Evolutionary conservation across 2,797 vertebrate genomes (phyloP), one percentile per base, ranked within the genome.

Genomic region (Lutjanus argentimaculatus): DNA sequence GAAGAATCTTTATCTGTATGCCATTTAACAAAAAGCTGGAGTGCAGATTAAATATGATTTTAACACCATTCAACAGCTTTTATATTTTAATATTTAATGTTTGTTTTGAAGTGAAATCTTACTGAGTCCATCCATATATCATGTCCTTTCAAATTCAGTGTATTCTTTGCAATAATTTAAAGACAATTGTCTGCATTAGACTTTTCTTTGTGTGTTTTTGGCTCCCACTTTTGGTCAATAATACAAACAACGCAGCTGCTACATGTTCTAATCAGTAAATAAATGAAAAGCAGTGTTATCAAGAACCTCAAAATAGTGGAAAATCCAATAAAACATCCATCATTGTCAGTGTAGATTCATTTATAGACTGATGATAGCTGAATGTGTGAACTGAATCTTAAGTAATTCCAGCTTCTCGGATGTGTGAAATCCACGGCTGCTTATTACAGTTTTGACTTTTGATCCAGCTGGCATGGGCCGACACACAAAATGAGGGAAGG

Each of bases 251-350:
- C 0, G 8, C 51, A 63, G 12, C 17, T 25, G 16, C 8, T 19
- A 13, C 21, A 63, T 70, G 43, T 21, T 19, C 6, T 46, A 52
- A 77, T 55, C 17, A 62, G 17, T 58, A 14, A 75, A 66, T 74
- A 36, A 57, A 57, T 69, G 9, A 56, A 71, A 67, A 56, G 14
- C 56, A 62, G 56, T 25, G 46, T 14, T 21, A 51, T 21, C 22
- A 52, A 36, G 4, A 64, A 58, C 17, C 40, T 40, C 58, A 6
- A 72, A 48, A 43, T 11, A 5, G 48, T 49, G 21, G 15, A 52
- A 43, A 65, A 58, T 43, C 40, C n/a, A 36, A 42, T 43, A 52
- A 48, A 21, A 16, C 17, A 45, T 5, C 4, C 0, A 22, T 0
- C 21, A 10, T 53, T 74, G 46, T 30, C 21, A 3, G 22, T 52